Base-by-base conservation (phyloP, 2,797 vertebrate genomes). In the Prionace glauca region DNA sequence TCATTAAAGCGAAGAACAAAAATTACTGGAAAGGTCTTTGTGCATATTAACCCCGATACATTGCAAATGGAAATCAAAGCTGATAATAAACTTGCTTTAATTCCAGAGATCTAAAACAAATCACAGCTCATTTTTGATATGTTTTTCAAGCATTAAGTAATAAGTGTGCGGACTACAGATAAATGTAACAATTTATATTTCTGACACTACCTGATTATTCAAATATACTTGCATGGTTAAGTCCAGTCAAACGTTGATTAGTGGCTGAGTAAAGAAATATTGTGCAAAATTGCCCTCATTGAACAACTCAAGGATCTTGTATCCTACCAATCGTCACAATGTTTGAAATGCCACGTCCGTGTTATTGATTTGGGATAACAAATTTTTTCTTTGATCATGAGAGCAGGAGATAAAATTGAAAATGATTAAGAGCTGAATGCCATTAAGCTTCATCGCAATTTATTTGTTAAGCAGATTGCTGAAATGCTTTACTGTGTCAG, bases 131-230 rank as follows among this genome's bases (percentile, higher is more conserved):
- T 74, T 74, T 56, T 60, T 0, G 74, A 50, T 95, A 77, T 5
- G 8, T 56, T 32, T 77, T 77, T 95, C 14, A 77, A 29, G 29
- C 45, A 56, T 74, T 50, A 77, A 45, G 71, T 26, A 41, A 18
- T 77, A 45, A 60, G 29, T 77, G 12, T 60, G 45, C 18, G 20
- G 14, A 56, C 26, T n/a, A 7, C 74, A n/a, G 93, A 69, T 12
- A 24, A 72, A 74, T 95, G 32, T 94, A 71, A 45, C 92, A 69
- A 45, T 94, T 94, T 71, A 22, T 72, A 94, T 26, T 71, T 94
- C 36, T 71, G 24, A 94, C 72, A 95, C 50, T 22, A 7, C 7
- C 16, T 74, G 72, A 95, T 77, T 95, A 95, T 77, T 77, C 65
- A 94, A 50, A 94, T 71, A 74, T 1, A 41, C 45, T 94, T 94